Base-by-base conservation (phyloP, 92 coral and sea anemone species). In the Isaurus tuberculatus region DNA sequence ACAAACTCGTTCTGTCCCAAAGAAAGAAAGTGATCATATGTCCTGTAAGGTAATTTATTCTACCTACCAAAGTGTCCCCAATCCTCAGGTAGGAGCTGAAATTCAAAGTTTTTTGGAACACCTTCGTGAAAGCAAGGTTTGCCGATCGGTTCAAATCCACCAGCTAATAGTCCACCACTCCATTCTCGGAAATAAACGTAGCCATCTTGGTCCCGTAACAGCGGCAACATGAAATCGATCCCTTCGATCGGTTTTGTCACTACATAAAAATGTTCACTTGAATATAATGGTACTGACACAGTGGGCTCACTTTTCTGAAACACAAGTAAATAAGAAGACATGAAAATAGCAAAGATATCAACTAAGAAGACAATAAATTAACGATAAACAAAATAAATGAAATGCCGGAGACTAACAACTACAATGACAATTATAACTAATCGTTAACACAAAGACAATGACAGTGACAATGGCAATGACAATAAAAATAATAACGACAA, bases 81-180 rank as follows among this genome's bases (percentile, higher is more conserved):
- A 84, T 95, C 94, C 81, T 95, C 98, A 5, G 97, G 94, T 7
- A 95, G 85, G 3, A 95, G 97, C 80, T 95, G 98, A 58, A 91
- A 95, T 83, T 95, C 98, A 75, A 95, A 95, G 36, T 91, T 89
- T 30, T 78, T 49, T 30, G 98, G 97, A 13, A 95, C 88, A n/a
- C 88, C 93, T 29, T 95, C 95, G 53, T 90, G 92, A 85, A 95
- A 93, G 67, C 90, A 81, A n/a, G 98, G 98, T 57, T 89, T 86
- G 32, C 91, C 65, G 25, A 84, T 81, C 42, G 81, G 89, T 79
- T 95, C 98, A 84, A 95, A 95, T 10, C 98, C 98, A 17, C 98
- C 98, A 46, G 88, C 83, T 72, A 89, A 69, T 0, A 94, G 32
- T 1, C 98, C 95, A 19, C 94, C 95, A 60, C 95, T 85, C 98